phyloP scores from a whole-genome alignment of 2,888 invertebrate species.

The Acheta domesticus region DNA sequence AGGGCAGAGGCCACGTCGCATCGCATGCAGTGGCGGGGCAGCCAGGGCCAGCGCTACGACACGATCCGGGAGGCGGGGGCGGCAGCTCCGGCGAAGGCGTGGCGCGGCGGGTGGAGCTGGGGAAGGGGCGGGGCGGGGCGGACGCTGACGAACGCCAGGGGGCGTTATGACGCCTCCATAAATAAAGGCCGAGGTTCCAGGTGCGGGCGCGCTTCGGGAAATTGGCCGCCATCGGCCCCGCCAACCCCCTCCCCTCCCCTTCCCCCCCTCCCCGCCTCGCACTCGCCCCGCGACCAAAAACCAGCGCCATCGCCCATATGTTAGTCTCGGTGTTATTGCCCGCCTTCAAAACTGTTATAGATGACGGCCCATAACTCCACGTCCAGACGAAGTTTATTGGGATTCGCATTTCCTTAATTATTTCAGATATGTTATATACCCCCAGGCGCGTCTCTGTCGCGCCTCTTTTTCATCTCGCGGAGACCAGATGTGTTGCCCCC shows the following conservation, averaged over 20 bases:
- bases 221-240: not conserved
- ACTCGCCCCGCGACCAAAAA: not conserved
- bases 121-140: not conserved
- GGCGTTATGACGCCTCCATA: slow-evolving; percentile 18
- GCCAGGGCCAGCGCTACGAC: too few species aligned
- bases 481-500: too few species aligned
- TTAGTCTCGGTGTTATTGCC: slow-evolving; percentile 6
- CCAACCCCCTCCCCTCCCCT: not conserved
- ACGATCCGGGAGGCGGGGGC: not conserved
- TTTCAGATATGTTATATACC: slow-evolving; percentile 18
- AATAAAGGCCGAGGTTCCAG: slow-evolving; percentile 9
- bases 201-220: slow-evolving; percentile 9
- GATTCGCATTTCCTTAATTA: slow-evolving; percentile 6
- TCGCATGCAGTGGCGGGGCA: too few species aligned
- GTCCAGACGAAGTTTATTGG: not conserved
- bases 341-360: slow-evolving; percentile 7
- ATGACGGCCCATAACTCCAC: slow-evolving; percentile 5
- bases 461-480: not conserved
- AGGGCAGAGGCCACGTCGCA: too few species aligned
- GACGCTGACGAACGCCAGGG: not conserved
- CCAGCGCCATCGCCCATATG: slow-evolving; percentile 1
- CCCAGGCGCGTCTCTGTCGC: not conserved
- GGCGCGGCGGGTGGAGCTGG: too few species aligned
- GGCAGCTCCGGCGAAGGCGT: not conserved
- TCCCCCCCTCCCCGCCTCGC: too few species aligned